Percentiles rank a stretch among this genome's conserved stretches.
These are phyloP conservation scores for Odontesthes bonariensis DNA, from an alignment of 2,113 vertebrate genomes.

Conservation along the genomic window DNA sequence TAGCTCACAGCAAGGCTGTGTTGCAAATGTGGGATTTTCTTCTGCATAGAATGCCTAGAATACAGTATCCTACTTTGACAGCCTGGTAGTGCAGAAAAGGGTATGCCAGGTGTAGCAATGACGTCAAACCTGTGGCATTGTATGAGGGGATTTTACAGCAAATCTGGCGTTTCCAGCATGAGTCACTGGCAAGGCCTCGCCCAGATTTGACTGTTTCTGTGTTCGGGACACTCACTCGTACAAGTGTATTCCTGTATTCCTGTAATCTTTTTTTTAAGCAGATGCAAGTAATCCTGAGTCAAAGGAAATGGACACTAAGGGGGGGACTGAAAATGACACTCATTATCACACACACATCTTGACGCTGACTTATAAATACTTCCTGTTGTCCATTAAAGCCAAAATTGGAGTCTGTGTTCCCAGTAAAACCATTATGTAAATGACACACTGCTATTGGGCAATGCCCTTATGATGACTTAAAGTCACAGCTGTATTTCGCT, in stretches of 20 bases:
- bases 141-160: not conserved
- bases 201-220: not conserved
- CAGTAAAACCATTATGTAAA: not conserved
- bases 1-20: too few relatives aligned
- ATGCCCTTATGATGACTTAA: not conserved
- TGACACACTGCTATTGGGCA: not conserved
- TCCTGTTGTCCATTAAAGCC: not conserved
- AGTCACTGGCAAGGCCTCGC: slow-evolving; percentile 28
- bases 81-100: too few relatives aligned
- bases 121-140: not conserved
- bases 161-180: slow-evolving; percentile 50
- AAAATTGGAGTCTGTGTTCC: not conserved
- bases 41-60: too few relatives aligned
- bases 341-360: slow-evolving; percentile 17
- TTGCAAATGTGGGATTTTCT: too few relatives aligned
- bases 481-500: not conserved
- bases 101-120: not conserved
- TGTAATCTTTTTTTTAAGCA: not conserved
- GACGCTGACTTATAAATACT: slow-evolving; percentile 4
- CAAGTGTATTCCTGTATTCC: not conserved
- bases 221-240: not conserved
- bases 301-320: not conserved
- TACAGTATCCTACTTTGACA: too few relatives aligned
- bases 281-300: slow-evolving; percentile 21
- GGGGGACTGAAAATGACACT: slow-evolving; percentile 14